Evolutionary conservation across 2,888 invertebrate species (phyloP), one percentile per base, ranked within the genome.

Genomic region (Leptopterna dolabrata): DNA sequence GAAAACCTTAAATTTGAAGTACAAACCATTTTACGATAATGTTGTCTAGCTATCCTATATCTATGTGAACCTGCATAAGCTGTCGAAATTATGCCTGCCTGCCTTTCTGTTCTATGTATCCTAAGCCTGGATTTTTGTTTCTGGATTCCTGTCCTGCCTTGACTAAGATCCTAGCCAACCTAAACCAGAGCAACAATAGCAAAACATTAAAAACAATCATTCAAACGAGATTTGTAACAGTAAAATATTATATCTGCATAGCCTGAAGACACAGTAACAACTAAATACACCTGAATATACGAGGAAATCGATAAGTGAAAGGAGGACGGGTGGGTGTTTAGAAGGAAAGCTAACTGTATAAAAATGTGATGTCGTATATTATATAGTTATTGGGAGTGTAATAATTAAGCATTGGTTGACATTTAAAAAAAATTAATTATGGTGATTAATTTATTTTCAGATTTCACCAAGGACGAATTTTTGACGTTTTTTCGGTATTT

Each of bases 141-240:
- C 36, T 70, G 83, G 71, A 47, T 30, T 76, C 83, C 78, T 84
- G 78, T 80, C 88, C 87, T 87, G 88, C 87, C 88, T 88, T 87
- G 82, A 87, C 88, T 88, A 88, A 88, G 84, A 82, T 87, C 88
- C 87, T 87, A 88, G 88, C 88, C 51, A 85, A 88, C 88, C 88
- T 88, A 87, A 87, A 87, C 88, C 88, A 88, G 73, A 87, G 71
- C 84, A 88, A 88, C 85, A 85, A 85, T 45, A 85, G 85, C 36
- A 73, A 76, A 85, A 73, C 71, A 85, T 85, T 85, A 85, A 85
- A 83, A 55, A 51, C 55, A 51, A 63, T 51, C 29, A 81, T 55
- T 55, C 55, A 81, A 24, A 81, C 45, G n/a, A 63, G 63, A 63
- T 63, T 63, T 19, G 63, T 7, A n/a, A 24, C 24, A 63, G 36